A percentile compares a stretch with the other conserved stretches of the same genome.
Evolutionary conservation across 2,797 vertebrate genomes (phyloP).

Genomic region (Anguilla pacifica): DNA sequence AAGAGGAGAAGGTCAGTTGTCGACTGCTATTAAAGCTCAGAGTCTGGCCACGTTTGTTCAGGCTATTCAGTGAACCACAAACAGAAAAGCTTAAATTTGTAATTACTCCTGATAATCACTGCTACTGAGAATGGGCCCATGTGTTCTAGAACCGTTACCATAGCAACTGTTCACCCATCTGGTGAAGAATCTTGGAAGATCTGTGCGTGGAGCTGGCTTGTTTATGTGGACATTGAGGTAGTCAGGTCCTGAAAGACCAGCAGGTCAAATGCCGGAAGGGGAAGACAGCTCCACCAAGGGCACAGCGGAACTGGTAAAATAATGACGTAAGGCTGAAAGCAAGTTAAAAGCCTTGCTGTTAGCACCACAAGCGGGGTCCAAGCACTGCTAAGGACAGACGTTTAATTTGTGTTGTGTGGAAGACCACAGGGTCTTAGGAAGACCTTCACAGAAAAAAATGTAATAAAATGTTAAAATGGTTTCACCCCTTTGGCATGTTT

Average conservation of each 20-base stretch:
- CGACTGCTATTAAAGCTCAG: background rate
- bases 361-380: no score
- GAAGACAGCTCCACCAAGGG: no score
- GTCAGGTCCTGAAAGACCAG: background rate
- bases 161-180: background rate
- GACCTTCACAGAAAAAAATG: no score
- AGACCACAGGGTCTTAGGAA: no score
- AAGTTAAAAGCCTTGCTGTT: no score
- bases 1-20: no score
- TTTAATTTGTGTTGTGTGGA: no score
- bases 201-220: background rate
- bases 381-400: no score
- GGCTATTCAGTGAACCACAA: background rate
- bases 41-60: background rate
- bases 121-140: background rate
- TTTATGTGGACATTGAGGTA: background rate
- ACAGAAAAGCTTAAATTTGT: background rate
- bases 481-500: no score
- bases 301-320: no score
- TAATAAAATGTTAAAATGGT: no score
- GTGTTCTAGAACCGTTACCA: background rate
- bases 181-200: background rate
- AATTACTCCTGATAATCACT: background rate
- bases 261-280: background rate
- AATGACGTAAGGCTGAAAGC: no score